These are phyloP conservation scores for Aurelia coerulea DNA, from an alignment of 30 jellyfish, hydroid and myxozoan genomes.

Conservation along the genomic window DNA sequence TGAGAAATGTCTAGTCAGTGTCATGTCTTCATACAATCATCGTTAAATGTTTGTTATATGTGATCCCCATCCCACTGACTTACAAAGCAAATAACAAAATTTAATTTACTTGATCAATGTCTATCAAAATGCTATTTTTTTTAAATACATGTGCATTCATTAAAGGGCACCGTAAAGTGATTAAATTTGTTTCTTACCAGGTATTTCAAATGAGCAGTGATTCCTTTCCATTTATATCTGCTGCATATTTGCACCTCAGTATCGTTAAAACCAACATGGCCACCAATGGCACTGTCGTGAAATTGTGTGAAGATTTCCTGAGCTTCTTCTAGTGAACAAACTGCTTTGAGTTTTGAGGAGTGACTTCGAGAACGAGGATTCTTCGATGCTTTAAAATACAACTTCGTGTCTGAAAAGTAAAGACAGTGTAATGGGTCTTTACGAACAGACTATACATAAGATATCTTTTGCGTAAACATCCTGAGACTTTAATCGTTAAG, in stretches of 20 bases:
- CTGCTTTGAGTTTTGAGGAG: slow-evolving; percentile 17
- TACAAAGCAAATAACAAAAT: no score
- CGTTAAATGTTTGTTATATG: no score
- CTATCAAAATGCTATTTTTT: no score
- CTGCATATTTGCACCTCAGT: slow-evolving; percentile 14
- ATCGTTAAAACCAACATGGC: slow-evolving; percentile 20
- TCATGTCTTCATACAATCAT: no score
- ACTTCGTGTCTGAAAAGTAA: slow-evolving; percentile 7
- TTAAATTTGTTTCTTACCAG: neutral
- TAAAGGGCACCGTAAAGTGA: no score
- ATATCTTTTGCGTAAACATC: neutral
- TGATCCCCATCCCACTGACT: no score
- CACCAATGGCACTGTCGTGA: slow-evolving; percentile 50
- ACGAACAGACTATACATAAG: neutral
- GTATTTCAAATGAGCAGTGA: slow-evolving; percentile 24
- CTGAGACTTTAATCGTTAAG: neutral
- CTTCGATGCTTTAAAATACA: neutral
- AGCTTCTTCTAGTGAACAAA: slow-evolving; percentile 24
- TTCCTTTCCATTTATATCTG: slow-evolving; percentile 27
- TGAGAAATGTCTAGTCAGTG: no score
- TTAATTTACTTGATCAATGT: no score
- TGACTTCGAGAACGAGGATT: slow-evolving; percentile 15
- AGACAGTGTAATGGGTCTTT: neutral
- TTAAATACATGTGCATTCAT: no score
- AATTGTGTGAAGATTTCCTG: slow-evolving; percentile 11